These are phyloP conservation scores for Emydura subglobosa DNA, from an alignment of 2,113 vertebrate species.

Conservation along the genomic window DNA sequence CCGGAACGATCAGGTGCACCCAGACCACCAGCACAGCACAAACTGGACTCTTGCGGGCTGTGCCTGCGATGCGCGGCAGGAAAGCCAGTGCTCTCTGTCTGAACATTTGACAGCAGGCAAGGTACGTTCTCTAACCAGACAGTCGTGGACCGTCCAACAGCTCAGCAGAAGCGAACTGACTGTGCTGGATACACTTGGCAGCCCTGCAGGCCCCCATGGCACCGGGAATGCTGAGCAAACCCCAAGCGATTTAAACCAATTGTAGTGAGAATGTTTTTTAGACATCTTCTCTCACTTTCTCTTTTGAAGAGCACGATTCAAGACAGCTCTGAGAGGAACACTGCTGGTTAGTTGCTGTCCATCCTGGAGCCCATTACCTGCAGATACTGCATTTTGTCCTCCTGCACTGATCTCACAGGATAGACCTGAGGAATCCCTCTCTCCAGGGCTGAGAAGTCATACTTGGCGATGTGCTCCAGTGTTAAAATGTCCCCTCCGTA, in stretches of 20 bases:
- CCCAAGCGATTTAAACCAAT: not conserved
- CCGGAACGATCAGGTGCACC: too few species aligned
- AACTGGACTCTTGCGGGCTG: not conserved
- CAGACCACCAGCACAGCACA: not conserved
- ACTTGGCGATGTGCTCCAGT: constrained; percentile 89
- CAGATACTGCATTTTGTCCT: constrained; percentile 95
- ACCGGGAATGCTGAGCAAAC: not conserved
- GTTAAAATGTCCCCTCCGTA: constrained; percentile 85
- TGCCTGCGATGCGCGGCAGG: not conserved
- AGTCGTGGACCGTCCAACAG: not conserved
- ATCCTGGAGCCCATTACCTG: constrained; percentile 79
- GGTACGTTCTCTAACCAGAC: not conserved
- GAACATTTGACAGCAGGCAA: not conserved
- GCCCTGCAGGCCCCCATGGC: not conserved
- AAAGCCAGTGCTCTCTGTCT: not conserved
- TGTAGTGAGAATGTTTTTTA: too few species aligned
- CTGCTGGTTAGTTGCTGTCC: not conserved
- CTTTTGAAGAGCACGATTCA: not conserved
- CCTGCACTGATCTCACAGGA: constrained; percentile 85
- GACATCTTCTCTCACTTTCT: not conserved
- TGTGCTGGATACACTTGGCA: not conserved
- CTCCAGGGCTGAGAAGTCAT: constrained; percentile 90
- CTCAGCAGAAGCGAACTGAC: not conserved
- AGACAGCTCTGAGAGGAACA: not conserved
- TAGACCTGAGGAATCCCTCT: constrained; percentile 86